Percentiles rank a stretch among this genome's conserved stretches.
Conservation (phyloP, 2,888 invertebrate species). For the Flexamia atlantica region DNA sequence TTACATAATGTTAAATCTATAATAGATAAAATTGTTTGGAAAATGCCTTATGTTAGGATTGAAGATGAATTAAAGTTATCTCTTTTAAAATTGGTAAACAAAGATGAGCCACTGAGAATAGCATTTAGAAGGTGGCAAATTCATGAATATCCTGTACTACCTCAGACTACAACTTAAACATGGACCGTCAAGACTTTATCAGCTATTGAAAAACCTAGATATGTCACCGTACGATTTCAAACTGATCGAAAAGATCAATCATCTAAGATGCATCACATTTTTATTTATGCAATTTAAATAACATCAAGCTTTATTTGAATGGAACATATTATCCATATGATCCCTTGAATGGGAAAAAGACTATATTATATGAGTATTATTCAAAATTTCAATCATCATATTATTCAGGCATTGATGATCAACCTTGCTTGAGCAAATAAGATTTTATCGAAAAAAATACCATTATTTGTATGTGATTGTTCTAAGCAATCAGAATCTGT, state of each 20-base stretch:
- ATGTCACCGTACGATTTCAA: constrained; percentile 59
- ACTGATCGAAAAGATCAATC: constrained; percentile 40
- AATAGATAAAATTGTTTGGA: constrained; percentile 4
- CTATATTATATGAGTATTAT: constrained; percentile 50
- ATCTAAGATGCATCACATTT: constrained; percentile 13
- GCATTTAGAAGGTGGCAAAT: background rate
- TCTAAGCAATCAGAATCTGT: constrained; percentile 47
- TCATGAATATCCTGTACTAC: background rate
- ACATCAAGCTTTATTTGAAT: constrained; percentile 58
- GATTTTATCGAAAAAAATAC: constrained; percentile 26
- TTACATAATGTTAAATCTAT: background rate
- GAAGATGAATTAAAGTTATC: constrained; percentile 13
- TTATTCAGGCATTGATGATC: constrained; percentile 8
- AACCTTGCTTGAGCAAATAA: background rate
- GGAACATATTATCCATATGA: constrained; percentile 59
- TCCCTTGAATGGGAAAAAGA: constrained; percentile 30
- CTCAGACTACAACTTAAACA: background rate
- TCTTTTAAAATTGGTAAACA: background rate
- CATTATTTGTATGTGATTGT: constrained; percentile 34
- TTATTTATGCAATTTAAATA: constrained; percentile 47
- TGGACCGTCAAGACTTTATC: background rate
- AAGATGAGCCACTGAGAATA: background rate
- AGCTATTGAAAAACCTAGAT: constrained; percentile 58
- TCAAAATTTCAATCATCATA: constrained; percentile 55
- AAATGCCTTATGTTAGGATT: constrained; percentile 6